phyloP scores from a whole-genome alignment of 2,797 vertebrate species.

The Leucoraja ocellata region DNA sequence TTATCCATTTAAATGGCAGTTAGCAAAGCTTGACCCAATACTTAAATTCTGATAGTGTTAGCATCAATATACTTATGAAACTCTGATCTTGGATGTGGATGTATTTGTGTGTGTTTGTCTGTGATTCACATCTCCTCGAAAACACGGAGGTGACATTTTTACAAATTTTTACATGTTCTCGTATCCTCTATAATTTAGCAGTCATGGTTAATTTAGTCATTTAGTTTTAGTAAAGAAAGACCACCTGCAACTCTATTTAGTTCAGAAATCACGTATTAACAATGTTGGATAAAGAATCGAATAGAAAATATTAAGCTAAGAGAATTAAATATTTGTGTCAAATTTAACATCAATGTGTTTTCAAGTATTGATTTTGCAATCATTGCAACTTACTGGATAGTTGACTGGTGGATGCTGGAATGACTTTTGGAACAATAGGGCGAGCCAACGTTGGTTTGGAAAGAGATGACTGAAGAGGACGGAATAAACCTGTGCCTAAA shows the following conservation, averaged over 20 bases:
- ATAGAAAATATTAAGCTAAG: not conserved
- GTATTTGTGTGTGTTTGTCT: no score
- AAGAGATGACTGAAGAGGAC: slow-evolving; percentile 84
- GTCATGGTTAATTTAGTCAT: not conserved
- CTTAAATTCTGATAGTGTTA: not conserved
- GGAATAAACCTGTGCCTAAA: slow-evolving; percentile 89
- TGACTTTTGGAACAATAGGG: slow-evolving; percentile 71
- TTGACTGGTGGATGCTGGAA: slow-evolving; percentile 62
- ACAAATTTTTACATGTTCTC: no score
- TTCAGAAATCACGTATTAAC: not conserved
- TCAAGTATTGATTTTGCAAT: not conserved
- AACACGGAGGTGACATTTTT: no score
- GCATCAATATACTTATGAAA: no score
- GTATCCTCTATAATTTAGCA: not conserved
- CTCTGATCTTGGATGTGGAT: no score
- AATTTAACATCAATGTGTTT: not conserved
- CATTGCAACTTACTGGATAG: slow-evolving; percentile 73
- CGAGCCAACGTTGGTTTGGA: slow-evolving; percentile 69
- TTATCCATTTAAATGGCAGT: no score
- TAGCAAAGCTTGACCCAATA: no score
- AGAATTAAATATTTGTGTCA: not conserved
- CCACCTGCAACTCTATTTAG: not conserved
- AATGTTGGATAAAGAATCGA: not conserved
- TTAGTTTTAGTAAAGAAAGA: not conserved
- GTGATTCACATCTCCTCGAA: no score